Evolutionary conservation across 2,888 invertebrate species (phyloP), one percentile per base, ranked within the genome.

Genomic region (Drosophila putrida): DNA sequence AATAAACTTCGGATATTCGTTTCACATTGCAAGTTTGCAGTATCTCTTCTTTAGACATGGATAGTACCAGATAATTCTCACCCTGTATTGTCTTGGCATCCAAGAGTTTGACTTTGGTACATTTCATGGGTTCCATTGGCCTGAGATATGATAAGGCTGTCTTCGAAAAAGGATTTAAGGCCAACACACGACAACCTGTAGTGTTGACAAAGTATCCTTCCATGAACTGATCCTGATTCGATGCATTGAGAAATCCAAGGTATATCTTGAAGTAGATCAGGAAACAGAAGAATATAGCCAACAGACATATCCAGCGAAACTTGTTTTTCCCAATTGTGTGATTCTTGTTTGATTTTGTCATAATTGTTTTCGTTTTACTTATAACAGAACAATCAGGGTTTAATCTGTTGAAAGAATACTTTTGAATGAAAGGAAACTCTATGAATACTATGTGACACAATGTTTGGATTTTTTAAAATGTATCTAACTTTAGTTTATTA

Each of bases 131-230:
- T 27, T 47, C 4, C 2, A 68, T 0, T 0, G 6, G 28, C 6
- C 53, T 27, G 0, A 49, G 6, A 6, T 53, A 39, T 0, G 1
- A 4, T 4, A 43, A 1, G 0, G 55, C 27, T 1, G 5, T 13
- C 33, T 35, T 47, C 3, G 63, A 20, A n/a, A 36, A 11, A 0
- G 75, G 66, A 31, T 55, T 65, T 6, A 76, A 4, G 0, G 75
- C 75, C 3, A 25, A 15, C 1, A 82, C 41, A 1, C 41, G 69
- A 8, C 81, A 81, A 1, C 78, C 78, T 1, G 71, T 44, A 6
- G 65, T 80, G 6, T 83, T 69, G 5, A 82, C 68, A 28, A 83
- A 68, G 11, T 70, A 78, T 5, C 69, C 66, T 6, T 41, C 25
- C 0, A 55, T 8, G 1, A 38, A 8, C 6, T 13, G 31, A 3